These are phyloP conservation scores for Dendroctonus valens DNA, from an alignment of 1,140 invertebrate genomes.

Conservation along the genomic window DNA sequence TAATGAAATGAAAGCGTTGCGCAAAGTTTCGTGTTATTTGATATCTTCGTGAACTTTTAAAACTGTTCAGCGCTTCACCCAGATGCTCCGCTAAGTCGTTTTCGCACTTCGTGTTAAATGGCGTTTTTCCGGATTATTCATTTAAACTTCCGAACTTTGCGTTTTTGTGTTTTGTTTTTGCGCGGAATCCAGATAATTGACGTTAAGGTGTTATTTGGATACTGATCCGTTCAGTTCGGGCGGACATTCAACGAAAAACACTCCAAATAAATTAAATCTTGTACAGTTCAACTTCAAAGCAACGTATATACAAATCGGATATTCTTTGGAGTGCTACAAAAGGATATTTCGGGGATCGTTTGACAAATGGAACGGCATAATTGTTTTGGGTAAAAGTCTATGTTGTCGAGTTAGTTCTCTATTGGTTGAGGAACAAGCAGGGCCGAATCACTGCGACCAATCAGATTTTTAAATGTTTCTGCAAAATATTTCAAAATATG, in stretches of 20 bases:
- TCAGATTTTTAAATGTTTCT: too few relatives aligned
- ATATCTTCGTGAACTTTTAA: constrained; percentile 12
- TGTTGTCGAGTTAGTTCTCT: too few relatives aligned
- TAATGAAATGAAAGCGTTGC: constrained; percentile 22
- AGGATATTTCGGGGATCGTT: too few relatives aligned
- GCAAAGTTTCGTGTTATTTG: constrained; percentile 14
- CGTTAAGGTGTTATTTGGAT: background rate
- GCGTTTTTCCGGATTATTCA: background rate
- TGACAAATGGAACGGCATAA: too few relatives aligned
- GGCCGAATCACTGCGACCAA: too few relatives aligned
- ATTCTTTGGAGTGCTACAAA: too few relatives aligned
- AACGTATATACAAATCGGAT: too few relatives aligned
- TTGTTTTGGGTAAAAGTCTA: too few relatives aligned
- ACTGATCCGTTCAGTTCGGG: background rate
- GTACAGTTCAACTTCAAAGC: too few relatives aligned
- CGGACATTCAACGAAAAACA: constrained; percentile 3
- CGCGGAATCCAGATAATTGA: background rate
- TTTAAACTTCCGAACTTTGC: background rate
- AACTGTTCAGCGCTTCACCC: constrained; percentile 6
- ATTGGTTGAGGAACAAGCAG: too few relatives aligned
- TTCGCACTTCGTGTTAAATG: background rate
- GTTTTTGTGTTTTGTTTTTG: background rate
- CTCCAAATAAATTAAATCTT: too few relatives aligned
- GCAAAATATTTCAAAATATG: too few relatives aligned
- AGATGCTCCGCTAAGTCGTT: background rate